Evolutionary conservation across 1,140 invertebrate species (phyloP), one percentile per base, ranked within the genome.

Genomic region (Antheraea mylitta): DNA sequence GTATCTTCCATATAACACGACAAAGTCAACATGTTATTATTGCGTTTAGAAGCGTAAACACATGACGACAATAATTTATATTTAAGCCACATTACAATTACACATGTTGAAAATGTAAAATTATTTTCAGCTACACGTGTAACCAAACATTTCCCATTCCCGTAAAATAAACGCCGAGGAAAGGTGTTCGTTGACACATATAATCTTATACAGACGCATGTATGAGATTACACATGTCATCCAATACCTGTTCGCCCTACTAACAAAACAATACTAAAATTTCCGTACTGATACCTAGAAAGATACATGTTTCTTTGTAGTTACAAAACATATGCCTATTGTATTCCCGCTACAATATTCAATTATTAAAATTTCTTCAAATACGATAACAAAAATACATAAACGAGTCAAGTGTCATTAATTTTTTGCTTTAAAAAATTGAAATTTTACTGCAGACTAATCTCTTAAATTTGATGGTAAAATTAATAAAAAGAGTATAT

Each of bases 131-230:
- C 70, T 53, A 59, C 48, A 42, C 62, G 68, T 66, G 45, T n/a
- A 53, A 53, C 45, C 7, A 53, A 53, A 53, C 74, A 61, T 78
- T 71, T 71, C 69, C 73, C 73, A 75, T 80, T 82, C 77, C 74
- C 76, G 69, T 64, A 68, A 77, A 76, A 82, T 80, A 80, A 83
- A 77, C 73, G 77, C 67, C 58, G 62, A 69, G 73, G 16, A 53
- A 53, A 53, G 10, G 70, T 81, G 72, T 76, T 70, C 71, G 79
- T 69, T 83, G 82, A 83, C 84, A 79, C 66, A 69, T 72, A 76
- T 86, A 86, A 86, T 86, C 83, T 83, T 79, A 79, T 67, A 81
- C 75, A 75, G 72, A 73, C 16, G 76, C 76, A 75, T 72, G 76
- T 76, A 72, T 79, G 68, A 80, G 79, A 85, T 83, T 86, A 81